Conservation (phyloP, 2,113 vertebrate species). For the Cottus gobio region DNA sequence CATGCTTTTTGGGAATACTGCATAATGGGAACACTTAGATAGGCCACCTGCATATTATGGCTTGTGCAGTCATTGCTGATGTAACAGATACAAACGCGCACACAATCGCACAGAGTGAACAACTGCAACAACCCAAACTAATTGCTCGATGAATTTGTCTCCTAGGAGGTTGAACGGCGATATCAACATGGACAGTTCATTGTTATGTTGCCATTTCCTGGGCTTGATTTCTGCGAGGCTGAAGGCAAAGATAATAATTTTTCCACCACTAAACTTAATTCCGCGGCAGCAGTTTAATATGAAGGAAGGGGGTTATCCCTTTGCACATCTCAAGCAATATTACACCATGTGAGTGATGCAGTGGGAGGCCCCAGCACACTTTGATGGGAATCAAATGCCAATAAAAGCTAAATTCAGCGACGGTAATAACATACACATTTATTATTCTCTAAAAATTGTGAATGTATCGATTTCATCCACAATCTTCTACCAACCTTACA, state of each 20-base stretch:
- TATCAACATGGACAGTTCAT: constrained; percentile 45
- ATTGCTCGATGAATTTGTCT: constrained; percentile 46
- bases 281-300: constrained; percentile 2
- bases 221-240: constrained; percentile 16
- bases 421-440: not conserved
- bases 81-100: constrained; percentile 12
- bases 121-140: constrained; percentile 25
- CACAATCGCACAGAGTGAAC: constrained; percentile 8
- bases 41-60: constrained; percentile 62
- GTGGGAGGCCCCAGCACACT: not conserved
- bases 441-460: not conserved
- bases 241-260: constrained; percentile 32
- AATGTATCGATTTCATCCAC: not conserved
- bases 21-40: constrained; percentile 65
- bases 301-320: constrained; percentile 6
- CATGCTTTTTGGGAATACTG: constrained; percentile 55
- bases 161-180: constrained; percentile 38
- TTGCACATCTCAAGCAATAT: constrained; percentile 10
- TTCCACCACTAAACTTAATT: constrained; percentile 11
- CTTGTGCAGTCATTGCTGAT: constrained; percentile 37
- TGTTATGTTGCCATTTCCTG: constrained; percentile 24
- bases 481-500: not conserved
- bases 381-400: not conserved
- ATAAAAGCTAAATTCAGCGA: not conserved
- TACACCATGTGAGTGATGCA: not conserved